phyloP scores from a whole-genome alignment of 2,797 vertebrate species.

The Peromyscus attwateri region DNA sequence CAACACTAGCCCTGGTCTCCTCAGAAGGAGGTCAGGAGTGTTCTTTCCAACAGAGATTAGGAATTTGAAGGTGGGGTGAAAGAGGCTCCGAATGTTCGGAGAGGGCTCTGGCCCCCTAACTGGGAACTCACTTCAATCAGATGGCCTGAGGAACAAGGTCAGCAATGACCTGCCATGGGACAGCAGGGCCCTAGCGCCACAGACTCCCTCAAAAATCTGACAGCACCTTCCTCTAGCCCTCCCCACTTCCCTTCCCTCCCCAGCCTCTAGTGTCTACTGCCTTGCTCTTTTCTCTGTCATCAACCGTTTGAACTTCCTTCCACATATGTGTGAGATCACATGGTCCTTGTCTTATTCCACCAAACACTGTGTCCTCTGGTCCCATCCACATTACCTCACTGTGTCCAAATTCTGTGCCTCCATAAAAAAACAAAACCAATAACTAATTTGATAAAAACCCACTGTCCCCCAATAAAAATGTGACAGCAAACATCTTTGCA shows the following conservation, averaged over 20 bases:
- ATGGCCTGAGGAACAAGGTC: not conserved
- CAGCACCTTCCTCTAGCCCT: not conserved
- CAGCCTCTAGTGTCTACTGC: fast-evolving
- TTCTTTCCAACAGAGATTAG: not conserved
- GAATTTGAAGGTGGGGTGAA: not conserved
- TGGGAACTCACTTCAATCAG: not conserved
- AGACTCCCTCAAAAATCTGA: not conserved
- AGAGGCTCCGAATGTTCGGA: not conserved
- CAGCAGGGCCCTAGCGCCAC: fast-evolving
- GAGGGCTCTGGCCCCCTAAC: too few species aligned
- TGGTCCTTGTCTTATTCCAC: not conserved
- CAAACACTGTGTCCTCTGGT: not conserved
- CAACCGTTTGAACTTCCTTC: not conserved
- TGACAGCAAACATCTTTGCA: not conserved
- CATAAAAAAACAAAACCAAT: not conserved
- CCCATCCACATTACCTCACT: not conserved
- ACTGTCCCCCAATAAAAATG: not conserved
- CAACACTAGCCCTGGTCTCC: not conserved
- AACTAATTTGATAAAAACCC: not conserved
- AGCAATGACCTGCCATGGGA: too few species aligned
- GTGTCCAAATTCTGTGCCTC: not conserved
- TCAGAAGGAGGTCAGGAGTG: not conserved
- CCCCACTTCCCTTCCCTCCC: not conserved
- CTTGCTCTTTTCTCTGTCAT: not conserved
- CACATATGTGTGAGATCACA: too few species aligned